Conservation (phyloP, 2,797 vertebrate genomes). For the Dallia pectoralis region DNA sequence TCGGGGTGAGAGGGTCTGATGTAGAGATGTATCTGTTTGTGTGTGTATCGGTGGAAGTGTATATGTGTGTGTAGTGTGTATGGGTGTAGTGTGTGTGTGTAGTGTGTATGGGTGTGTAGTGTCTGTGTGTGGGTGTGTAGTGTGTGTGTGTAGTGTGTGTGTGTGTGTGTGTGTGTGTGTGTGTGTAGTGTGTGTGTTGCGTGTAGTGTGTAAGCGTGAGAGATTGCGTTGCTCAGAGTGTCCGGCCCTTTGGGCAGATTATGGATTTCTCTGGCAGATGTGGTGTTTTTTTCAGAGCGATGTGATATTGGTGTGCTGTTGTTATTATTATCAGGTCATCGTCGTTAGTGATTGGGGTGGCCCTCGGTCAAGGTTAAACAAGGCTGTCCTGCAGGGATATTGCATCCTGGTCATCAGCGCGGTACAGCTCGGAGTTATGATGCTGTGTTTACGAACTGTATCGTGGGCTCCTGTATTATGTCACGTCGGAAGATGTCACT, state of each 20-base stretch:
- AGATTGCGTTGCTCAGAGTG: conserved; percentile 21
- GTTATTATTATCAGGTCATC: conserved; percentile 35
- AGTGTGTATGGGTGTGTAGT: conserved; percentile 10
- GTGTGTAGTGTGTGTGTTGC: conserved; percentile 2
- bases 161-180: conserved; percentile 14
- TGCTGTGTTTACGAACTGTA: neutral
- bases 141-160: conserved; percentile 11
- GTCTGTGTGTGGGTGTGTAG: neutral
- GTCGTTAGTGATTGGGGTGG: conserved; percentile 33
- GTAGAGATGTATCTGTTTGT: neutral
- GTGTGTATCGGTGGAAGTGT: conserved; percentile 19
- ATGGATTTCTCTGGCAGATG: conserved; percentile 52
- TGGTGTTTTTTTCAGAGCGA: conserved; percentile 40
- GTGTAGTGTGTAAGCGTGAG: conserved; percentile 7
- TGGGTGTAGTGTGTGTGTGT: neutral
- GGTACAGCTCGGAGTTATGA: neutral
- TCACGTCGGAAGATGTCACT: no score
- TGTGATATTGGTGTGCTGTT: conserved; percentile 46
- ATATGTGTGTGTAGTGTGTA: conserved; percentile 3
- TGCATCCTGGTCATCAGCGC: neutral
- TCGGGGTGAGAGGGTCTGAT: conserved; percentile 2
- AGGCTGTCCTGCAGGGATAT: neutral
- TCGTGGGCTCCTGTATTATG: no score
- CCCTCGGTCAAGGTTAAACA: conserved; percentile 49
- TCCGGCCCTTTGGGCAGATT: conserved; percentile 32